These are phyloP conservation scores for Subacronicta megacephala DNA, from an alignment of 2,888 invertebrate species.

Conservation along the genomic window DNA sequence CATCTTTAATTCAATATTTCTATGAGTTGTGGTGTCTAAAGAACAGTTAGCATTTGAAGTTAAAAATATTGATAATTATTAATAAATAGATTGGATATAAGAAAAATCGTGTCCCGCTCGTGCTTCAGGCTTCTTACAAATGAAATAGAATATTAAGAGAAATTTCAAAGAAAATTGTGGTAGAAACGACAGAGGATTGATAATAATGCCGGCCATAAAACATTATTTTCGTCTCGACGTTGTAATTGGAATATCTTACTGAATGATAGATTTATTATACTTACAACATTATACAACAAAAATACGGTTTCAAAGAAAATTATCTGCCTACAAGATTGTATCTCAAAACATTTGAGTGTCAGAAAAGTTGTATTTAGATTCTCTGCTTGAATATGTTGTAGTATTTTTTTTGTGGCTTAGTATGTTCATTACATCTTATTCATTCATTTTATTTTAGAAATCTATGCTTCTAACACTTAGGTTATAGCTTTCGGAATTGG, in stretches of 20 bases:
- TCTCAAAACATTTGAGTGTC: conserved; percentile 2
- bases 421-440: no score
- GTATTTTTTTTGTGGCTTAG: no score
- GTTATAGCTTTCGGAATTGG: no score
- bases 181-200: neutral
- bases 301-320: conserved; percentile 11
- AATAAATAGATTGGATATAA: neutral
- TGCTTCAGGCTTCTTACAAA: neutral
- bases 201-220: conserved; percentile 1
- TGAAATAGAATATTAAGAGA: no score
- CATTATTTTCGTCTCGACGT: neutral
- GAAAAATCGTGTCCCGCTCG: neutral
- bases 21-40: no score
- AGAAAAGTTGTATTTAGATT: neutral
- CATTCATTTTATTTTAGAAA: no score
- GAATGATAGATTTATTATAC: conserved; percentile 5
- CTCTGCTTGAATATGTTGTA: no score
- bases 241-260: conserved; percentile 14
- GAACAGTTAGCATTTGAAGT: no score
- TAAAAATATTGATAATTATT: no score
- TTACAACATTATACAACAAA: conserved; percentile 4
- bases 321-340: conserved; percentile 3
- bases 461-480: no score
- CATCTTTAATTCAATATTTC: no score
- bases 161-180: neutral